phyloP scores from a whole-genome alignment of 2,888 invertebrate species.

The Sesamia inferens region DNA sequence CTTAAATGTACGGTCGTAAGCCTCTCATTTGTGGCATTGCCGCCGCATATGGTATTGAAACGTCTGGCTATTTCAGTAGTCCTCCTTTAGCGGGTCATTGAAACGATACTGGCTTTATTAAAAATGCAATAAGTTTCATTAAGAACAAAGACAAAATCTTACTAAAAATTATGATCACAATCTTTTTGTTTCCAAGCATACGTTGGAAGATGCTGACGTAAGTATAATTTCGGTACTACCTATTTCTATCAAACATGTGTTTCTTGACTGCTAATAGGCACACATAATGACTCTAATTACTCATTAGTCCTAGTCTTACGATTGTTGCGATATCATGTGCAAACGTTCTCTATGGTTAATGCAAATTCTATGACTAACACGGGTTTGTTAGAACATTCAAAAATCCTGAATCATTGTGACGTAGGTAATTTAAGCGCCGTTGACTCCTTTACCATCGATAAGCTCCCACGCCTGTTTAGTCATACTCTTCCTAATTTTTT shows the following conservation, averaged over 20 bases:
- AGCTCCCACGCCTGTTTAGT: constrained; percentile 47
- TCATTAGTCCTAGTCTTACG: constrained; percentile 51
- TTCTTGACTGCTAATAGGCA: constrained; percentile 43
- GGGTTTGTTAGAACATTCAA: constrained; percentile 39
- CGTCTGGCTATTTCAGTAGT: neutral
- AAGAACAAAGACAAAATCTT: neutral
- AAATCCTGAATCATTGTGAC: constrained; percentile 53
- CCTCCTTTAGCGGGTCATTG: constrained; percentile 2
- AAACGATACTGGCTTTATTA: neutral
- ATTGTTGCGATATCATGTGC: constrained; percentile 48
- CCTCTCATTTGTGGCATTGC: no score
- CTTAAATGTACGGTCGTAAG: no score
- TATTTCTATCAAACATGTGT: constrained; percentile 7
- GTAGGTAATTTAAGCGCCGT: constrained; percentile 29
- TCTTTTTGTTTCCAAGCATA: constrained; percentile 49
- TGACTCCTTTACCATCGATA: constrained; percentile 12
- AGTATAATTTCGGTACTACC: constrained; percentile 21
- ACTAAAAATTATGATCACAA: neutral
- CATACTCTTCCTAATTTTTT: constrained; percentile 19
- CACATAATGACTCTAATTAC: constrained; percentile 52
- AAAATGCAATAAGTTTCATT: neutral
- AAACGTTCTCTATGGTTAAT: constrained; percentile 42
- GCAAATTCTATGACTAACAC: constrained; percentile 48
- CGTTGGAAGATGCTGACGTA: constrained; percentile 30
- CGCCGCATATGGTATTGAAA: constrained; percentile 6